A percentile compares a stretch with the other conserved stretches of the same genome.
Evolutionary conservation across 2,113 vertebrate species (phyloP).

Genomic region (Pygoscelis adeliae): DNA sequence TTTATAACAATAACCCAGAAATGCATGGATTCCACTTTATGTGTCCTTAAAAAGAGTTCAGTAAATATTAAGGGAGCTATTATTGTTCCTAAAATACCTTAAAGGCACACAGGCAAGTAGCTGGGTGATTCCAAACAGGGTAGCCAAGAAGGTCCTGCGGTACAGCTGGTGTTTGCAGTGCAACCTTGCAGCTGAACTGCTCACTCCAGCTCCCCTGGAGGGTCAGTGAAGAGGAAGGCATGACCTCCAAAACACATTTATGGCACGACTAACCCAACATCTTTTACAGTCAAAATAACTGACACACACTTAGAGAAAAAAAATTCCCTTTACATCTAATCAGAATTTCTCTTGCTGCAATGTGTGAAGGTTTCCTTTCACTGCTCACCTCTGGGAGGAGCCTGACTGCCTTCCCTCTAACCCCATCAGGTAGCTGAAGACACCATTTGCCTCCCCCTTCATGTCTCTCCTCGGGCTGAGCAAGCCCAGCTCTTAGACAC

Average conservation of each 20-base stretch:
- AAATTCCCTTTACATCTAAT: not conserved
- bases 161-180: not conserved
- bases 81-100: not conserved
- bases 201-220: not conserved
- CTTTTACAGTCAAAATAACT: not conserved
- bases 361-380: not conserved
- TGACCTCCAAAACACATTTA: rapidly evolving
- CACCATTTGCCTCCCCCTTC: not conserved
- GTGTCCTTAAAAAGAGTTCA: slow-evolving; percentile 6
- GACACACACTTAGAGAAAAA: not conserved
- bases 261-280: not conserved
- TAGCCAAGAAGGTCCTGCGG: not conserved
- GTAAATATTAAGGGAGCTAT: not conserved
- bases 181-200: not conserved
- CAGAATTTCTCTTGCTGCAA: not conserved
- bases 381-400: not conserved
- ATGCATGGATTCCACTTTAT: not conserved
- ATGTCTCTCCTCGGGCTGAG: not conserved
- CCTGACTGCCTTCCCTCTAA: not conserved
- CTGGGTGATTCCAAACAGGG: not conserved
- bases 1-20: not conserved
- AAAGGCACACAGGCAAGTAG: not conserved
- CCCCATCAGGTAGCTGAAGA: not conserved
- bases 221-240: not conserved
- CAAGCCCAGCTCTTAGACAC: not conserved